A percentile compares a stretch with the other conserved stretches of the same genome.
phyloP scores from a whole-genome alignment of 2,797 vertebrate species.

The Falco peregrinus region DNA sequence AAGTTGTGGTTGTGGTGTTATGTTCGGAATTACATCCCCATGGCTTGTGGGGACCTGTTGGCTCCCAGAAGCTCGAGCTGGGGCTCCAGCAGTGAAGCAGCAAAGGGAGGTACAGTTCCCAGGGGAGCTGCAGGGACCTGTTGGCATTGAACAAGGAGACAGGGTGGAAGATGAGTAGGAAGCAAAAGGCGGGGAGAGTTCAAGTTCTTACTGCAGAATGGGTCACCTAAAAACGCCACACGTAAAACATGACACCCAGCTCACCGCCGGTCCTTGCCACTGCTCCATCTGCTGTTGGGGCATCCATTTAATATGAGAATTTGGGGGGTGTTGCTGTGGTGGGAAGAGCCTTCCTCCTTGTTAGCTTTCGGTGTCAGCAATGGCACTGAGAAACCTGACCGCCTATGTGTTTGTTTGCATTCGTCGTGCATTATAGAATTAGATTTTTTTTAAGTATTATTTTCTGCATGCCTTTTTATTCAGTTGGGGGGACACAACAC shows the following conservation, averaged over 20 bases:
- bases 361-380: slow-evolving; percentile 16
- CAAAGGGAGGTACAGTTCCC: neutral
- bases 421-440: slow-evolving; percentile 22
- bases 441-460: neutral
- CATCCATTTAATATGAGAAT: neutral
- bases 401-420: slow-evolving; percentile 10
- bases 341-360: neutral
- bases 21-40: neutral
- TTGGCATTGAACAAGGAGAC: neutral
- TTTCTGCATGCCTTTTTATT: neutral
- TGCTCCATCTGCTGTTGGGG: neutral
- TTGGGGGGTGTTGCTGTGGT: neutral
- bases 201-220: neutral
- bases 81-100: neutral
- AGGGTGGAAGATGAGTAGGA: neutral
- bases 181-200: neutral
- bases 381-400: neutral
- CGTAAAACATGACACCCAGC: neutral
- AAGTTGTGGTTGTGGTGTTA: neutral
- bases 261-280: neutral
- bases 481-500: too few relatives aligned
- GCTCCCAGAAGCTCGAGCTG: neutral
- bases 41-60: neutral
- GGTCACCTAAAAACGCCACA: neutral
- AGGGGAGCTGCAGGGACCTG: neutral